Conservation (phyloP, 2,113 vertebrate species). For the Antechinus flavipes region DNA sequence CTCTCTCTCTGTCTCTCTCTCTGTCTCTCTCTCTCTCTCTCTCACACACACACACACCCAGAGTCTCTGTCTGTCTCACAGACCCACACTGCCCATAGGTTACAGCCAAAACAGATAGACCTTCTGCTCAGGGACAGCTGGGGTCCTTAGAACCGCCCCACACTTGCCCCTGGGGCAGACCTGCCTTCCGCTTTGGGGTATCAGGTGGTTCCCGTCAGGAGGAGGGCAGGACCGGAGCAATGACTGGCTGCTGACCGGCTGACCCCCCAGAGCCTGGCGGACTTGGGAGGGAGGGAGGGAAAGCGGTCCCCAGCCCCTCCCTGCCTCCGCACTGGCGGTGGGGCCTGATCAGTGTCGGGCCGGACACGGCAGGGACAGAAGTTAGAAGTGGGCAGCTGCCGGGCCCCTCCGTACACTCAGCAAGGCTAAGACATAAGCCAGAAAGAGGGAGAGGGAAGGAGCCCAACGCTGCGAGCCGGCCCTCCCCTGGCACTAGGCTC, state of each 20-base stretch:
- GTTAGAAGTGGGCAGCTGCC: not conserved
- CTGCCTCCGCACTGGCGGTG: not conserved
- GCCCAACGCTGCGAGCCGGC: not conserved
- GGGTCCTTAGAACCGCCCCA: not conserved
- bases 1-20: too few species aligned
- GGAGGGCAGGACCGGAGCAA: not conserved
- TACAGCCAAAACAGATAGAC: not conserved
- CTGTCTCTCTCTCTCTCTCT: too few species aligned
- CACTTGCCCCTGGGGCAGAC: not conserved
- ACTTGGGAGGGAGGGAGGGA: not conserved
- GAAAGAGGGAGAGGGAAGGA: not conserved
- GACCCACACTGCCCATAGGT: not conserved
- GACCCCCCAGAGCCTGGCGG: not conserved
- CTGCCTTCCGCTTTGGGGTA: not conserved
- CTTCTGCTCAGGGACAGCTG: not conserved
- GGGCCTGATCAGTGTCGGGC: not conserved
- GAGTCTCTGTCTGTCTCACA: too few species aligned
- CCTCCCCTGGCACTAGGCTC: not conserved
- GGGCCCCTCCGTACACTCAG: not conserved
- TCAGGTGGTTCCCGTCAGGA: not conserved
- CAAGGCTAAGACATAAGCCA: not conserved
- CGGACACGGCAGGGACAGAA: not conserved
- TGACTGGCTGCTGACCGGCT: not conserved
- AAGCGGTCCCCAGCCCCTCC: not conserved
- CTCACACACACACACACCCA: too few species aligned